Evolutionary conservation across 2,113 vertebrate genomes (phyloP).

Genomic region (Haemorhous mexicanus): DNA sequence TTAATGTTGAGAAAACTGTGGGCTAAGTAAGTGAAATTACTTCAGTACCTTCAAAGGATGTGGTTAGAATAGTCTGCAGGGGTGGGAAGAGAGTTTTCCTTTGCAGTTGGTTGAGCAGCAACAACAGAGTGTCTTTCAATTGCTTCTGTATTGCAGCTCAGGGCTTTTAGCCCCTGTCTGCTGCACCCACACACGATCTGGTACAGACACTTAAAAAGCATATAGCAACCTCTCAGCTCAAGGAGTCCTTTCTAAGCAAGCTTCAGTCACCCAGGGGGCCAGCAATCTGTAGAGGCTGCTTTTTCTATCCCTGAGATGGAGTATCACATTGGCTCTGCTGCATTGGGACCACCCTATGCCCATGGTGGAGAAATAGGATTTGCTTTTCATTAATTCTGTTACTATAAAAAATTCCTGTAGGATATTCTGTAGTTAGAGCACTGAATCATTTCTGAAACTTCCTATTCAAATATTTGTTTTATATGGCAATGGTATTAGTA

Average conservation of each 20-base stretch:
- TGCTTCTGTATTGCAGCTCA: conserved; percentile 11
- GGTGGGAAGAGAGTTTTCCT: conserved; percentile 44
- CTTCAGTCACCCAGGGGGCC: not conserved
- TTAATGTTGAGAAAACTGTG: conserved; percentile 61
- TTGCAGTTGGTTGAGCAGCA: conserved; percentile 10
- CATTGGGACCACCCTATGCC: conserved; percentile 40
- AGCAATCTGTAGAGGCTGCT: conserved; percentile 21
- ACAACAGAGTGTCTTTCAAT: conserved; percentile 35
- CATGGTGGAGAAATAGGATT: conserved; percentile 37
- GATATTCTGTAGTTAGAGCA: conserved; percentile 67
- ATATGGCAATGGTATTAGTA: conserved; percentile 76
- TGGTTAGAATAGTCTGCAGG: conserved; percentile 53
- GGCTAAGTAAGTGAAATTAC: conserved; percentile 54
- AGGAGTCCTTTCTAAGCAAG: conserved; percentile 40
- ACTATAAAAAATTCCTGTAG: conserved; percentile 73
- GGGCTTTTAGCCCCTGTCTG: conserved; percentile 46
- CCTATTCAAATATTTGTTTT: conserved; percentile 76
- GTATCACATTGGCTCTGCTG: not conserved
- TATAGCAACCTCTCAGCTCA: conserved; percentile 25
- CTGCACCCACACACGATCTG: conserved; percentile 56
- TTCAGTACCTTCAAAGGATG: conserved; percentile 62
- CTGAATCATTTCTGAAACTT: conserved; percentile 76
- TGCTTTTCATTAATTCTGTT: conserved; percentile 67
- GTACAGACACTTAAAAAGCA: conserved; percentile 30
- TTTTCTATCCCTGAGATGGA: not conserved